Conservation (phyloP, 1,140 invertebrate species). For the Drosophila cardini region DNA sequence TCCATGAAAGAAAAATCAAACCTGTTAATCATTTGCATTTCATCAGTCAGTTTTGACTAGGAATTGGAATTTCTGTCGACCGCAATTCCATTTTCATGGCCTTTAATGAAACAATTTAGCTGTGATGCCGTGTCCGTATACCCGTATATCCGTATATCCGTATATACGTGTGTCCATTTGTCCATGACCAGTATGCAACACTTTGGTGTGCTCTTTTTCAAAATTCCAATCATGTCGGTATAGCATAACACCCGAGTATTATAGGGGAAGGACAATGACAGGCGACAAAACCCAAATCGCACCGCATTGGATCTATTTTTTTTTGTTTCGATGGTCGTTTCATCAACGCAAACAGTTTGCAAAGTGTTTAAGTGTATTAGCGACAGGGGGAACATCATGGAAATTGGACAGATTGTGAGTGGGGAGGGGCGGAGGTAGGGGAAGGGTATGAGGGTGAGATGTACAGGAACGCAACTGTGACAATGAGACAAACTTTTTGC, state of each 20-base stretch:
- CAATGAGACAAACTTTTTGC: conserved; percentile 16
- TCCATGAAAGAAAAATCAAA: background rate
- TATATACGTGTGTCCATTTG: background rate
- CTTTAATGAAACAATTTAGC: conserved; percentile 52
- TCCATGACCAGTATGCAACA: conserved; percentile 33
- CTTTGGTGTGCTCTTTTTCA: conserved; percentile 33
- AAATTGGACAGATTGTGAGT: too few relatives aligned
- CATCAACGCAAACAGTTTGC: conserved; percentile 33
- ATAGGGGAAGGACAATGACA: conserved; percentile 42
- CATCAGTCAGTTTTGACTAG: background rate
- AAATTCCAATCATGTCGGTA: conserved; percentile 65
- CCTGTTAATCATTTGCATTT: background rate
- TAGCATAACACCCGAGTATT: background rate
- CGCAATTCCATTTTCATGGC: conserved; percentile 29
- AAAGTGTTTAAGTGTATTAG: conserved; percentile 68
- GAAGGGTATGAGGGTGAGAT: background rate
- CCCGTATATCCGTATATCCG: background rate
- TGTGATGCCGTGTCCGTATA: conserved; percentile 4
- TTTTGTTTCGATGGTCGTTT: conserved; percentile 3
- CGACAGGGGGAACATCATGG: background rate
- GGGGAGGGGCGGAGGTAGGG: background rate
- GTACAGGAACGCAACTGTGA: conserved; percentile 15
- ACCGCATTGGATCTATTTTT: background rate
- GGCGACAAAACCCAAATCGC: conserved; percentile 22
- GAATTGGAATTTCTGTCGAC: background rate